phyloP scores from a whole-genome alignment of 2,797 vertebrate species.

The Sebastes aleutianus region DNA sequence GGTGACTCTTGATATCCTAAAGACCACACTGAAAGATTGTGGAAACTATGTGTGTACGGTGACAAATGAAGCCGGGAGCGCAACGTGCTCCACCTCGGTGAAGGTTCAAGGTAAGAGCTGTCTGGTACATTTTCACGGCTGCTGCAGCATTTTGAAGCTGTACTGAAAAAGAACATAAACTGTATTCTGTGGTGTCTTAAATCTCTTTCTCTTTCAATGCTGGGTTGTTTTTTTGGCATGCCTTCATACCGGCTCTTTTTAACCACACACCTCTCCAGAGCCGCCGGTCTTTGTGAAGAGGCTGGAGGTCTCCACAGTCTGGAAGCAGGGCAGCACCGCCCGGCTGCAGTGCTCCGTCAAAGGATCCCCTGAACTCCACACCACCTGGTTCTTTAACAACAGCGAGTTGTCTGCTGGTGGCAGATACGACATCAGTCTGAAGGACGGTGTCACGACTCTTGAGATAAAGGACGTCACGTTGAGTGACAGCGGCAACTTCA shows the following conservation, averaged over 20 bases:
- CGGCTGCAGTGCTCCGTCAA: slow-evolving; percentile 88
- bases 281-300: slow-evolving; percentile 85
- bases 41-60: slow-evolving; percentile 88
- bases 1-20: slow-evolving; percentile 86
- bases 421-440: slow-evolving; percentile 78
- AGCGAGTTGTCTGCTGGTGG: slow-evolving; percentile 83
- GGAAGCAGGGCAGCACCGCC: slow-evolving; percentile 86
- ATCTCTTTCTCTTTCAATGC: slow-evolving; percentile 13
- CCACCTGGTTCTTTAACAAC: slow-evolving; percentile 91
- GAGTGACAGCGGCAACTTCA: slow-evolving; percentile 87
- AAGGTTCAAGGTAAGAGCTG: slow-evolving; percentile 90
- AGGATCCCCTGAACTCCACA: slow-evolving; percentile 89
- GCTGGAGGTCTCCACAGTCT: slow-evolving; percentile 86
- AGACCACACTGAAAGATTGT: slow-evolving; percentile 90
- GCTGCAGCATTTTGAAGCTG: slow-evolving; percentile 53
- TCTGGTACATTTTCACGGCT: slow-evolving; percentile 33
- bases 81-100: slow-evolving; percentile 82
- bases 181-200: slow-evolving; percentile 13
- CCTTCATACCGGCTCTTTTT: slow-evolving; percentile 25
- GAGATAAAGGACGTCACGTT: slow-evolving; percentile 84
- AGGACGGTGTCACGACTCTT: slow-evolving; percentile 81
- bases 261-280: slow-evolving; percentile 57
- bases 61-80: slow-evolving; percentile 90
- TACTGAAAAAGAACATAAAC: slow-evolving; percentile 36
- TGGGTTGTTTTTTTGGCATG: slow-evolving; percentile 21